phyloP scores from a whole-genome alignment of 2,113 vertebrate genomes.

The Anser brachyrhynchus region DNA sequence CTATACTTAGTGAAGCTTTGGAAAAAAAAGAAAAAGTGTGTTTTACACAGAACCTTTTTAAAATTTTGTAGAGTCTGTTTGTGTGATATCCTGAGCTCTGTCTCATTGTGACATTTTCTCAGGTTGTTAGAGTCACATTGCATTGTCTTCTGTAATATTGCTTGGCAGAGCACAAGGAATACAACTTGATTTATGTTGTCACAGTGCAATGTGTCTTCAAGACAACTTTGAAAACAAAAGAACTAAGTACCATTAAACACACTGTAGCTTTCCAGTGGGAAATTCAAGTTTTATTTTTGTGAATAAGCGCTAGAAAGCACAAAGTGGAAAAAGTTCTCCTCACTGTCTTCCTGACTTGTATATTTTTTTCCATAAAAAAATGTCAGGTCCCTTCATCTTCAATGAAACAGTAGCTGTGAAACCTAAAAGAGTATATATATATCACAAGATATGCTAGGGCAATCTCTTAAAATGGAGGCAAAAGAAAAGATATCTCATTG shows the following conservation, averaged over 20 bases:
- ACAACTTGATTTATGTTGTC: neutral
- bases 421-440: neutral
- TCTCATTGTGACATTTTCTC: neutral
- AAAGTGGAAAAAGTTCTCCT: neutral
- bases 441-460: neutral
- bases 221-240: constrained; percentile 1
- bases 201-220: neutral
- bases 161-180: neutral
- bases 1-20: neutral
- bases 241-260: neutral
- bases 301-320: neutral
- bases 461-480: neutral
- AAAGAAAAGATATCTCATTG: neutral
- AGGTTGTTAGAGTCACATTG: neutral
- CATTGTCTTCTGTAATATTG: neutral
- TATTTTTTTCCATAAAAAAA: neutral
- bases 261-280: neutral
- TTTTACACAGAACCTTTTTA: neutral
- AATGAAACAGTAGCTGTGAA: neutral
- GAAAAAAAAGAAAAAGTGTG: neutral
- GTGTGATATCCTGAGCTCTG: neutral
- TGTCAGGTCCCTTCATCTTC: neutral
- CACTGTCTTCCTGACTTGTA: neutral
- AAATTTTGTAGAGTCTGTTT: neutral
- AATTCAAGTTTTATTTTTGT: neutral